phyloP scores from a whole-genome alignment of 2,113 vertebrate genomes.

The Channa maculata region DNA sequence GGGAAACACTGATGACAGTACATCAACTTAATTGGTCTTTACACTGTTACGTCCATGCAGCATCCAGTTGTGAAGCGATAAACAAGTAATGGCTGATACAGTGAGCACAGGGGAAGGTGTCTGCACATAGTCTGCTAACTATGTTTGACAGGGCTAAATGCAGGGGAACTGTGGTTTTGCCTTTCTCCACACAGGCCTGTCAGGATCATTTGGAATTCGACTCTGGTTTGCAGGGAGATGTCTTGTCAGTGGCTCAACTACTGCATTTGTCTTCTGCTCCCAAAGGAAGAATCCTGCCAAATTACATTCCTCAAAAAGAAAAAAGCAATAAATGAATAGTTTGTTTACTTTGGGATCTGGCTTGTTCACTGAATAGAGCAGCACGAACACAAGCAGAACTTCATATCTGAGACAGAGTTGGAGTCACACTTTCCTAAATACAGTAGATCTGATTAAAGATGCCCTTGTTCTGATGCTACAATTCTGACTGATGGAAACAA shows the following conservation, averaged over 20 bases:
- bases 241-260: constrained; percentile 36
- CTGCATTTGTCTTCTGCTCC: constrained; percentile 41
- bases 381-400: neutral
- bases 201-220: constrained; percentile 47
- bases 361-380: constrained; percentile 10
- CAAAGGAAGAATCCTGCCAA: constrained; percentile 50
- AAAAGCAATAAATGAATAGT: constrained; percentile 35
- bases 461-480: neutral
- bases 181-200: constrained; percentile 48
- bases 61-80: constrained; percentile 14
- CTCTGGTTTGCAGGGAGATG: constrained; percentile 19
- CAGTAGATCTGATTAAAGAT: constrained; percentile 40
- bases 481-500: constrained; percentile 19
- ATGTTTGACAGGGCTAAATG: constrained; percentile 56
- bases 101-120: constrained; percentile 26
- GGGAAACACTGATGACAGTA: constrained; percentile 4
- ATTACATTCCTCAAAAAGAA: constrained; percentile 38
- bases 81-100: constrained; percentile 39
- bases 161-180: constrained; percentile 59
- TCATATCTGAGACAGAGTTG: constrained; percentile 38
- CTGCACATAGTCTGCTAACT: constrained; percentile 19
- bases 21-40: constrained; percentile 52
- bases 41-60: neutral
- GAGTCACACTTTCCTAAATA: constrained; percentile 33
- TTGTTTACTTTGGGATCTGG: constrained; percentile 47